Percentiles rank a stretch among this genome's conserved stretches.
Evolutionary conservation across 2,113 vertebrate species (phyloP).

Genomic region (Brienomyrus brachyistius): DNA sequence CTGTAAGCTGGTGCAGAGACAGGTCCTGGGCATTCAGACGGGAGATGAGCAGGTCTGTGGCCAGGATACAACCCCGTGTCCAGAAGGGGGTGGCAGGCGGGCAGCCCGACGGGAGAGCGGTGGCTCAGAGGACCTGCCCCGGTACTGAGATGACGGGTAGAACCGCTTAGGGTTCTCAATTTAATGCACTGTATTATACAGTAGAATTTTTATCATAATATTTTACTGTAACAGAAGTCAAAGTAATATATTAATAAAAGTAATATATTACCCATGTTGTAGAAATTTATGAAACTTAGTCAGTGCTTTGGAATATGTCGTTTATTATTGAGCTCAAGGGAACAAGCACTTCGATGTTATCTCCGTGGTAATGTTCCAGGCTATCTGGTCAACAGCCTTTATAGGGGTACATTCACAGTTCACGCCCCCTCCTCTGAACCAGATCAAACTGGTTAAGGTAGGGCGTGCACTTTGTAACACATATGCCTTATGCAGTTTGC

Average conservation of each 20-base stretch:
- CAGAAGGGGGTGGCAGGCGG: neutral
- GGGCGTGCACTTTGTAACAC: too few species aligned
- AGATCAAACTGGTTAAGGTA: too few species aligned
- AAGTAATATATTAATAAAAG: neutral
- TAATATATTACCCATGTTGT: neutral
- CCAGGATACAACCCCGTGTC: neutral
- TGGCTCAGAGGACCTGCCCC: slow-evolving; percentile 36
- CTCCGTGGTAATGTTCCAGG: too few species aligned
- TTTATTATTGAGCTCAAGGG: too few species aligned
- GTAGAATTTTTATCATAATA: neutral
- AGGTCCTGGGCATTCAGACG: slow-evolving; percentile 71
- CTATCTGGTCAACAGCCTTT: too few species aligned
- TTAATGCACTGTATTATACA: neutral
- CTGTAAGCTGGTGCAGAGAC: slow-evolving; percentile 81
- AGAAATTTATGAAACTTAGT: too few species aligned
- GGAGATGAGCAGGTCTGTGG: slow-evolving; percentile 30
- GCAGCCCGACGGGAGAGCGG: slow-evolving; percentile 38
- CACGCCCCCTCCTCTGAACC: too few species aligned
- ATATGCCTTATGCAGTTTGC: too few species aligned
- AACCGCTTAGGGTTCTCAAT: neutral
- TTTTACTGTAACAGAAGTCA: neutral
- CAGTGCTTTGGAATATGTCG: too few species aligned
- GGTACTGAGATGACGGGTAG: slow-evolving; percentile 22
- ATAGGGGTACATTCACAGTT: too few species aligned
- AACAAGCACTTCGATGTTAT: too few species aligned